Percentiles rank a stretch among this genome's conserved stretches.
These are phyloP conservation scores for Phaethon lepturus DNA, from an alignment of 2,113 vertebrate species.

Conservation along the genomic window DNA sequence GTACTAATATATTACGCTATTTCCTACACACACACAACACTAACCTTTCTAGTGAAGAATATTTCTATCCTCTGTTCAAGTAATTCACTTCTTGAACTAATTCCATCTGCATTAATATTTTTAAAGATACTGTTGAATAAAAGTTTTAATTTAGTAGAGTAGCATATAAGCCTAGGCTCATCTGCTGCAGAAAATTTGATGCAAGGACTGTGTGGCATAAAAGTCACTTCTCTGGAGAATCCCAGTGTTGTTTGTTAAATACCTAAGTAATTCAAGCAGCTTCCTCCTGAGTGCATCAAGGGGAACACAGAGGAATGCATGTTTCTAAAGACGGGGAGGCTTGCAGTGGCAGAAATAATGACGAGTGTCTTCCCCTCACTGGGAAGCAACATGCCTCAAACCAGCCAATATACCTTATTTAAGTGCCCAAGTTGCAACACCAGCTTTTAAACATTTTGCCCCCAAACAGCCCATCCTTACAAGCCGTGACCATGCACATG, in stretches of 20 bases:
- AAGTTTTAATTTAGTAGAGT: background rate
- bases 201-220: accelerated
- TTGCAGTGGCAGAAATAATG: background rate
- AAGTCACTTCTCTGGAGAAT: background rate
- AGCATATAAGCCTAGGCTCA: background rate
- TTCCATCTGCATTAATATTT: background rate
- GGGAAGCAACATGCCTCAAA: background rate
- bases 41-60: background rate
- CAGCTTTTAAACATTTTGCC: background rate
- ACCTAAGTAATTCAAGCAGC: background rate
- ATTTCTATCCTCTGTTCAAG: background rate
- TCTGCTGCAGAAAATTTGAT: background rate
- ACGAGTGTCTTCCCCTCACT: background rate
- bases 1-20: background rate
- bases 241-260: background rate
- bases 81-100: background rate
- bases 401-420: accelerated
- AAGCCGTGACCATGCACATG: background rate
- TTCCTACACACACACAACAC: background rate
- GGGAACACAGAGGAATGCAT: background rate
- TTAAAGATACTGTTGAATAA: background rate
- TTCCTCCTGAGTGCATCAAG: background rate
- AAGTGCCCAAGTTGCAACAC: background rate
- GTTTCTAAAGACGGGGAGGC: background rate
- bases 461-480: background rate